Evolutionary conservation across 2,113 vertebrate genomes (phyloP).

Genomic region (Quiscalus mexicanus): DNA sequence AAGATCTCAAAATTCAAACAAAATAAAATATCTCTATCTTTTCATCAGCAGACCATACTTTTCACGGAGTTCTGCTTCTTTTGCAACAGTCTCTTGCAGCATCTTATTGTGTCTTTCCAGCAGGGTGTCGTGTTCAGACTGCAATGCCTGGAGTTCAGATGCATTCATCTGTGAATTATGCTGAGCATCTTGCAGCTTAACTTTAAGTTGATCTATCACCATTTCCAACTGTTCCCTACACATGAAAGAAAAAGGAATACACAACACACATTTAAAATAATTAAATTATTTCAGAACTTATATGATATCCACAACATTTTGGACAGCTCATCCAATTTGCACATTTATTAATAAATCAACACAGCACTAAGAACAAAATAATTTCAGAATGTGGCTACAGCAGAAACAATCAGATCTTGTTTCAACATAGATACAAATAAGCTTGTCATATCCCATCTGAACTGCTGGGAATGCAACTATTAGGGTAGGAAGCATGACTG

Average conservation of each 20-base stretch:
- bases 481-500: not conserved
- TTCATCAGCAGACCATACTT: constrained; percentile 75
- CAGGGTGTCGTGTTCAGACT: constrained; percentile 88
- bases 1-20: not conserved
- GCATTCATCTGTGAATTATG: constrained; percentile 81
- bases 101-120: constrained; percentile 95
- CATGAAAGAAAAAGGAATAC: not conserved
- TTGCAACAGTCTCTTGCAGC: constrained; percentile 90
- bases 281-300: not conserved
- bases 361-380: not conserved
- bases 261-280: not conserved
- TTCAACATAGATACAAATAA: not conserved
- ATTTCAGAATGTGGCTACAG: not conserved
- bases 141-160: constrained; percentile 86
- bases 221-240: constrained; percentile 85
- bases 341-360: not conserved
- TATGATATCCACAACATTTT: not conserved
- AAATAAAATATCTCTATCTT: not conserved
- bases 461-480: not conserved
- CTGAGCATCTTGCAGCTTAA: constrained; percentile 87
- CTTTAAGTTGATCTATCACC: constrained; percentile 86
- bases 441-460: not conserved
- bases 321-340: not conserved
- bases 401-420: not conserved
- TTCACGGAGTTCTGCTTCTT: constrained; percentile 94